phyloP scores from a whole-genome alignment of 2,797 vertebrate species.

The Rhyacichthys aspro region DNA sequence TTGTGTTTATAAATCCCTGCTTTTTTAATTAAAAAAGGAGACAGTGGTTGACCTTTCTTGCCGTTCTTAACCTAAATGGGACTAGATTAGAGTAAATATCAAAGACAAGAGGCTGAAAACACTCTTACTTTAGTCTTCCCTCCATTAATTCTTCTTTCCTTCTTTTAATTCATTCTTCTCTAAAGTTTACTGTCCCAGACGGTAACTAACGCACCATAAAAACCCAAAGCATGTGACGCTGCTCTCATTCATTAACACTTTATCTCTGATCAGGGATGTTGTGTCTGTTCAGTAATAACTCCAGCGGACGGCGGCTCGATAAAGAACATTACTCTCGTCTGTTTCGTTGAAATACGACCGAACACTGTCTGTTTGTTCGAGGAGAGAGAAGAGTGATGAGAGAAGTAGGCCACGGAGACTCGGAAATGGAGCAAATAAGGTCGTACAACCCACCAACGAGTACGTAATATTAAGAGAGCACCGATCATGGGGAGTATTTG shows the following conservation, averaged over 20 bases:
- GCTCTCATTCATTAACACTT: background rate
- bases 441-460: too few relatives aligned
- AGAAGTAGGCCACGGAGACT: background rate
- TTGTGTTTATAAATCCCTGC: too few relatives aligned
- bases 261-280: background rate
- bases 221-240: background rate
- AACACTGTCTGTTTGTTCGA: background rate
- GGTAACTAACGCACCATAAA: background rate
- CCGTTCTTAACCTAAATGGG: too few relatives aligned
- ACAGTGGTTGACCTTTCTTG: too few relatives aligned
- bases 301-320: background rate
- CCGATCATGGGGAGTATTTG: too few relatives aligned
- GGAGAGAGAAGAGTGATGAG: background rate
- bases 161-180: background rate
- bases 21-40: too few relatives aligned
- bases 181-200: background rate
- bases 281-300: too few relatives aligned
- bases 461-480: too few relatives aligned
- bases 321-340: background rate
- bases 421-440: constrained; percentile 1
- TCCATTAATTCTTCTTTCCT: too few relatives aligned
- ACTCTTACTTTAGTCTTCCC: background rate
- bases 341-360: background rate
- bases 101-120: background rate
- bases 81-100: too few relatives aligned